Conservation (phyloP, 2,888 invertebrate species). For the Neoascia interrupta region DNA sequence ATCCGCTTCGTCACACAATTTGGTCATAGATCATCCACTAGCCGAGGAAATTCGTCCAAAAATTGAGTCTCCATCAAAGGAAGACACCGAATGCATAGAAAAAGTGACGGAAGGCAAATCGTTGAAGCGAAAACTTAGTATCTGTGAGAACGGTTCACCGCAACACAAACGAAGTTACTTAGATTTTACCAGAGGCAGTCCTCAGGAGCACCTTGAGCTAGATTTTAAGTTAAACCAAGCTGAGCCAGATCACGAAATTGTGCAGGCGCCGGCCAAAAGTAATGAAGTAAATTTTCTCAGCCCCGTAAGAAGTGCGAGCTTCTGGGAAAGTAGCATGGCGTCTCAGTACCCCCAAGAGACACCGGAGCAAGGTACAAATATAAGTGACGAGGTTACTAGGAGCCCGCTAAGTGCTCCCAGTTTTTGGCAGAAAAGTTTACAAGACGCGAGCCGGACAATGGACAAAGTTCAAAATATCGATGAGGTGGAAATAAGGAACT, state of each 20-base stretch:
- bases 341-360: background rate
- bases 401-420: no score
- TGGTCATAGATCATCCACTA: conserved; percentile 78
- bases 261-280: background rate
- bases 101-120: conserved; percentile 11
- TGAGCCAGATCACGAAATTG: no score
- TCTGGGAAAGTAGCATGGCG: background rate
- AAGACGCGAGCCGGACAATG: no score
- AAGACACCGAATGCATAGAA: background rate
- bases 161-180: conserved; percentile 70
- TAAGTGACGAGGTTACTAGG: no score
- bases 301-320: no score
- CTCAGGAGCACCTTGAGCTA: no score
- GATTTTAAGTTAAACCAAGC: no score
- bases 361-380: background rate
- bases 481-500: background rate
- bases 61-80: background rate
- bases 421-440: no score
- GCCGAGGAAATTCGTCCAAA: conserved; percentile 69
- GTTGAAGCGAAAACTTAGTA: conserved; percentile 72
- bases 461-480: no score
- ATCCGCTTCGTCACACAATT: conserved; percentile 77
- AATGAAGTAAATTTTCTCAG: no score
- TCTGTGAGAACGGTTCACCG: conserved; percentile 63
- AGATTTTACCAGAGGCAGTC: no score